These are phyloP conservation scores for Saturnia pavonia DNA, from an alignment of 2,888 invertebrate species.

Conservation along the genomic window DNA sequence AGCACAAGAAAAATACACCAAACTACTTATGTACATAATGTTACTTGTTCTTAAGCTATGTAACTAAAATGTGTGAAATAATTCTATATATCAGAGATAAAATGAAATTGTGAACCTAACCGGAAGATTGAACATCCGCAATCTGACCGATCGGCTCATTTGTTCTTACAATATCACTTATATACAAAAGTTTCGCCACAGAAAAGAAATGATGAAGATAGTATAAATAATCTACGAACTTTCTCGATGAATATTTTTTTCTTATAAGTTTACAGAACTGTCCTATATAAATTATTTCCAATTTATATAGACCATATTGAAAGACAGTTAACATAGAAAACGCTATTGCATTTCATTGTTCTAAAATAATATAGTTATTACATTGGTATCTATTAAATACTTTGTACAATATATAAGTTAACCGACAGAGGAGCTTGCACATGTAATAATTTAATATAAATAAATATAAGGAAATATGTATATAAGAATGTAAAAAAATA, in stretches of 20 bases:
- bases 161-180: background rate
- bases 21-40: too few relatives aligned
- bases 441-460: background rate
- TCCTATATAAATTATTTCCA: background rate
- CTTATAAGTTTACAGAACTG: background rate
- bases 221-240: background rate
- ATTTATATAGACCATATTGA: background rate
- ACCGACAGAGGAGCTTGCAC: background rate
- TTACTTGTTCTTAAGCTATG: background rate
- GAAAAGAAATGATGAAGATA: background rate
- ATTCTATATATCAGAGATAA: background rate
- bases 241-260: background rate
- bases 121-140: constrained; percentile 41
- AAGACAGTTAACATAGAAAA: too few relatives aligned
- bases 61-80: background rate
- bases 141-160: constrained; percentile 31
- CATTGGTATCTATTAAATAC: too few relatives aligned
- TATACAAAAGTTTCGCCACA: background rate
- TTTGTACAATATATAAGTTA: background rate
- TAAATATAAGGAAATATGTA: too few relatives aligned
- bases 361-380: too few relatives aligned
- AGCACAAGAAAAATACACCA: too few relatives aligned
- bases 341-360: too few relatives aligned
- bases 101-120: constrained; percentile 39
- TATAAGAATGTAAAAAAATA: background rate